Conservation (phyloP, 2,888 invertebrate species). For the Eilema depressum region DNA sequence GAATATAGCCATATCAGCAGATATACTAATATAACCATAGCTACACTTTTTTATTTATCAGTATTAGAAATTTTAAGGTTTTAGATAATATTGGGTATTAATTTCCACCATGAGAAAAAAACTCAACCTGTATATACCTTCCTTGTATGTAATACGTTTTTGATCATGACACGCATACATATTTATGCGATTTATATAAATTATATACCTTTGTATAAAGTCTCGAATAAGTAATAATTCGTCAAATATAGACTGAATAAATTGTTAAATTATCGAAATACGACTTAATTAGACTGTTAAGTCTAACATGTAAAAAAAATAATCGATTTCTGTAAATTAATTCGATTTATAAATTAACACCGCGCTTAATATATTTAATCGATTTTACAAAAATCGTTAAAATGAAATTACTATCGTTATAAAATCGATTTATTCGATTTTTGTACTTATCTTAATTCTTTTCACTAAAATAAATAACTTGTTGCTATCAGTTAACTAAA, state of each 20-base stretch:
- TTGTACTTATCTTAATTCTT: not conserved
- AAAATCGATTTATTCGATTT: not conserved
- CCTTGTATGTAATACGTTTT: not conserved
- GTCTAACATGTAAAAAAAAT: not conserved
- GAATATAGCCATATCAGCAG: too few relatives aligned
- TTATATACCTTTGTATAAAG: not conserved
- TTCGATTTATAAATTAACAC: slow-evolving; percentile 4
- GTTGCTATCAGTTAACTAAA: not conserved
- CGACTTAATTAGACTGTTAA: slow-evolving; percentile 11
- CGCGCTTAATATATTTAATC: not conserved
- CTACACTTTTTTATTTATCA: too few relatives aligned
- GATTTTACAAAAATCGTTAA: slow-evolving; percentile 3
- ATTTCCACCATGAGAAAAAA: not conserved
- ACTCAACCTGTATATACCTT: not conserved
- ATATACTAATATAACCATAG: too few relatives aligned
- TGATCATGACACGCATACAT: slow-evolving; percentile 2
- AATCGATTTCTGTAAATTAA: slow-evolving; percentile 8
- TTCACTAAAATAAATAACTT: not conserved
- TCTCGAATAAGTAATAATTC: not conserved
- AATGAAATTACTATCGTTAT: not conserved
- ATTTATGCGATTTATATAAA: slow-evolving; percentile 7
- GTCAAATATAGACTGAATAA: slow-evolving; percentile 39
- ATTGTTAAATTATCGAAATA: slow-evolving; percentile 24
- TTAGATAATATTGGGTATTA: not conserved
- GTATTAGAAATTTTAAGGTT: not conserved